Percentiles rank a stretch among this genome's conserved stretches.
These are phyloP conservation scores for Neolamprologus brichardi DNA, from an alignment of 2,113 vertebrate species.

Conservation along the genomic window DNA sequence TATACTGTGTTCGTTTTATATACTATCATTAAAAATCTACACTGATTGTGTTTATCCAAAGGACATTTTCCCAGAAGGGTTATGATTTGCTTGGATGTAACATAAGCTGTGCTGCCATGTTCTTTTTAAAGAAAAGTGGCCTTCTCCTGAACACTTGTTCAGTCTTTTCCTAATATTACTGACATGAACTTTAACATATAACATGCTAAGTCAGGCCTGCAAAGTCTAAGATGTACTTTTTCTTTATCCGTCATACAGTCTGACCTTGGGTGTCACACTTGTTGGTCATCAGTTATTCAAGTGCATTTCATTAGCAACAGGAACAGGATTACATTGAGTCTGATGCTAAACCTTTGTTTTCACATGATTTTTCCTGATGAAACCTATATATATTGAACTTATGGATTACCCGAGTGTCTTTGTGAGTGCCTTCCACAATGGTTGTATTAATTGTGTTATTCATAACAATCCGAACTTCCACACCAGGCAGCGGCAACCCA, in stretches of 20 bases:
- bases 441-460: constrained; percentile 54
- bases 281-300: not conserved
- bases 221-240: not conserved
- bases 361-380: not conserved
- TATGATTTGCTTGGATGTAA: not conserved
- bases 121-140: not conserved
- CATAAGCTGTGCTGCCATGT: not conserved
- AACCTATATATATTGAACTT: not conserved
- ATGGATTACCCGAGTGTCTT: constrained; percentile 72
- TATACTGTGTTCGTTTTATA: not conserved
- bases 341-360: not conserved
- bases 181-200: not conserved
- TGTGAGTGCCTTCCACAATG: constrained; percentile 77
- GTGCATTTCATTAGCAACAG: not conserved
- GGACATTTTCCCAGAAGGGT: not conserved
- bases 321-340: not conserved
- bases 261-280: not conserved
- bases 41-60: not conserved
- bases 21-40: not conserved
- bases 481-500: constrained; percentile 82
- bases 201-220: not conserved
- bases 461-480: constrained; percentile 80
- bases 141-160: not conserved
- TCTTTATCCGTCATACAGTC: not conserved
- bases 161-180: not conserved